A percentile compares a stretch with the other conserved stretches of the same genome.
Conservation (phyloP, 2,797 vertebrate genomes). For the Staurois parvus region DNA sequence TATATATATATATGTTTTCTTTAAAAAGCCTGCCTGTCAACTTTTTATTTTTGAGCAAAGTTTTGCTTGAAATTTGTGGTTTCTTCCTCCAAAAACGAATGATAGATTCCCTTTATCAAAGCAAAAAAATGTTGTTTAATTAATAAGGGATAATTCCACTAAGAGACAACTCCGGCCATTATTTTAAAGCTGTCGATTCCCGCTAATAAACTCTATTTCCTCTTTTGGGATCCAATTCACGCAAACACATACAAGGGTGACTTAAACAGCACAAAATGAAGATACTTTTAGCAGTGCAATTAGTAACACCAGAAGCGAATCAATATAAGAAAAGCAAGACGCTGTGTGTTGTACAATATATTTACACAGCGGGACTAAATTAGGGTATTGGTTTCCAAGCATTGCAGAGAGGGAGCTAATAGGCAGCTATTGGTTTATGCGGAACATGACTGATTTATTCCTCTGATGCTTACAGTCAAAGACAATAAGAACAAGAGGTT, state of each 20-base stretch:
- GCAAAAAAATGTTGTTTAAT: no score
- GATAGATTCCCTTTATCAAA: no score
- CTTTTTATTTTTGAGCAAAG: no score
- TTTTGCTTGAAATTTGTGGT: no score
- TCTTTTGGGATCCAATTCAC: no score
- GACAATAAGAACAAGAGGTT: background rate
- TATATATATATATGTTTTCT: no score
- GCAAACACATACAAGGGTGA: background rate
- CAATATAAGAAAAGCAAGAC: slow-evolving; percentile 26
- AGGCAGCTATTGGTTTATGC: slow-evolving; percentile 28
- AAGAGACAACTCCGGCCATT: no score
- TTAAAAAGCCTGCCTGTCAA: no score
- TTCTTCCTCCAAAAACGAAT: no score
- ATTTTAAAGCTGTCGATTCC: no score
- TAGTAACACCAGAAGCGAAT: slow-evolving; percentile 37
- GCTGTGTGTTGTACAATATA: slow-evolving; percentile 51
- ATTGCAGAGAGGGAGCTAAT: slow-evolving; percentile 41
- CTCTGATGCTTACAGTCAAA: slow-evolving; percentile 9
- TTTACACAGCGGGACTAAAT: slow-evolving; percentile 56
- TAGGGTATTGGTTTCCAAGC: slow-evolving; percentile 45
- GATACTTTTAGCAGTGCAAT: slow-evolving; percentile 39
- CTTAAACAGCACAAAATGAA: slow-evolving; percentile 25
- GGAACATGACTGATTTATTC: slow-evolving; percentile 27
- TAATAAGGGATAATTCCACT: no score
- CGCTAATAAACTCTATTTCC: no score